Evolutionary conservation across 2,797 vertebrate genomes (phyloP).

Genomic region (Cyclopterus lumpus): DNA sequence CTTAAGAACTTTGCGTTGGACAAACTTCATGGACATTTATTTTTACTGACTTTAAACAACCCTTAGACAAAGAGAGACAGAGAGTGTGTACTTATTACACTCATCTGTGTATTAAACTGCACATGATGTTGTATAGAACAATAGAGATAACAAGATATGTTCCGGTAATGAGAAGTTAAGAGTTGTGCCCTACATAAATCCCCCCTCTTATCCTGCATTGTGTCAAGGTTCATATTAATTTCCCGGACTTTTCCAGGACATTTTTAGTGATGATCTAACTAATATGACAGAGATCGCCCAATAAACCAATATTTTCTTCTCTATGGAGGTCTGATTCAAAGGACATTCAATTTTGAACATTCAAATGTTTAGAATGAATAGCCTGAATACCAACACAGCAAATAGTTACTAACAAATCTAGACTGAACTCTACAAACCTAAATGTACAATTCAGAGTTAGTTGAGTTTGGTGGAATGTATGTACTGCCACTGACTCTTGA

Average conservation of each 20-base stretch:
- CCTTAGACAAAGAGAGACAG: neutral
- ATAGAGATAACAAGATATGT: conserved; percentile 20
- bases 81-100: conserved; percentile 14
- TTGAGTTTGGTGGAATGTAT: neutral
- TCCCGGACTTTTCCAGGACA: neutral
- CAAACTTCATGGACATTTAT: conserved; percentile 44
- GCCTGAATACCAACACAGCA: neutral
- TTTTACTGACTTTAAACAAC: conserved; percentile 31
- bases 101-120: conserved; percentile 6
- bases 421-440: too few relatives aligned
- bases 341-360: neutral
- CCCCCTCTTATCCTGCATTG: neutral
- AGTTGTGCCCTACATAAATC: conserved; percentile 11
- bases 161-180: neutral
- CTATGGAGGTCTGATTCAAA: neutral
- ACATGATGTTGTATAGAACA: neutral
- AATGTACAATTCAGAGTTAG: neutral
- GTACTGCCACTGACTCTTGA: neutral
- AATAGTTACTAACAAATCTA: neutral
- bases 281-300: neutral
- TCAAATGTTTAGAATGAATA: too few relatives aligned
- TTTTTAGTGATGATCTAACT: neutral
- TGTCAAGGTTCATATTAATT: neutral
- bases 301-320: neutral
- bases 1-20: conserved; percentile 11